These are phyloP conservation scores for Cephus rjabovi DNA, from an alignment of 2,888 invertebrate species.

Conservation along the genomic window DNA sequence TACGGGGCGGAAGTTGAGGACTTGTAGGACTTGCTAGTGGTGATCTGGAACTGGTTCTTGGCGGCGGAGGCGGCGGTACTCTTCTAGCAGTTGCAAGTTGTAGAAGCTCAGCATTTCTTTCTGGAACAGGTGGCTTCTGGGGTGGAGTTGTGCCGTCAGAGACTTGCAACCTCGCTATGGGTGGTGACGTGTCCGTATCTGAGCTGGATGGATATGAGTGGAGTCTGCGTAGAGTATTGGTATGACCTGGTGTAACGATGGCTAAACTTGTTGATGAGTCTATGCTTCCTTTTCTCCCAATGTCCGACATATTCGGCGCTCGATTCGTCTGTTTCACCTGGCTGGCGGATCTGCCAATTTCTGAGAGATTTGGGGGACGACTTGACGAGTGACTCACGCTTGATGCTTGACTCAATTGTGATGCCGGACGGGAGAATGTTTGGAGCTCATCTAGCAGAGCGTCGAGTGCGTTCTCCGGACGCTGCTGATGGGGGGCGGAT, in stretches of 20 bases:
- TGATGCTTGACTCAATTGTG: slow-evolving; percentile 55
- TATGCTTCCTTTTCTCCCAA: slow-evolving; percentile 70
- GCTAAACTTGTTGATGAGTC: slow-evolving; percentile 67
- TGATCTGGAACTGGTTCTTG: slow-evolving; percentile 89
- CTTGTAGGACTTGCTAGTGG: slow-evolving; percentile 88
- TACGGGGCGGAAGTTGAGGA: slow-evolving; percentile 74
- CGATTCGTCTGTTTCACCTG: slow-evolving; percentile 35
- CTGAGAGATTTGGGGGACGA: slow-evolving; percentile 34
- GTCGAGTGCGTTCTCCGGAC: slow-evolving; percentile 97
- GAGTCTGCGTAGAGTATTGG: slow-evolving; percentile 77
- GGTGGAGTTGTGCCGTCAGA: slow-evolving; percentile 35
- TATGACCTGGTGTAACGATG: slow-evolving; percentile 49
- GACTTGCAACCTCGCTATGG: slow-evolving; percentile 73
- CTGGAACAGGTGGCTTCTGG: slow-evolving; percentile 81
- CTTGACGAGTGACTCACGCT: slow-evolving; percentile 28
- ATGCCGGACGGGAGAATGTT: slow-evolving; percentile 84
- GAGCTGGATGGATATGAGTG: slow-evolving; percentile 90
- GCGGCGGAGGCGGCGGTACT: slow-evolving; percentile 91
- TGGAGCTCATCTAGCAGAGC: slow-evolving; percentile 94
- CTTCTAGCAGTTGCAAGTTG: slow-evolving; percentile 79
- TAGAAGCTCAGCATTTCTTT: slow-evolving; percentile 82
- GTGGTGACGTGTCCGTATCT: slow-evolving; percentile 83
- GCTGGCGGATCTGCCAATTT: slow-evolving; percentile 38
- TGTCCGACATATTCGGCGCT: slow-evolving; percentile 68
- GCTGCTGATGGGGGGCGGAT: slow-evolving; percentile 71